A percentile compares a stretch with the other conserved stretches of the same genome.
Evolutionary conservation across 2,888 invertebrate genomes (phyloP).

Genomic region (Drosophila mettleri): DNA sequence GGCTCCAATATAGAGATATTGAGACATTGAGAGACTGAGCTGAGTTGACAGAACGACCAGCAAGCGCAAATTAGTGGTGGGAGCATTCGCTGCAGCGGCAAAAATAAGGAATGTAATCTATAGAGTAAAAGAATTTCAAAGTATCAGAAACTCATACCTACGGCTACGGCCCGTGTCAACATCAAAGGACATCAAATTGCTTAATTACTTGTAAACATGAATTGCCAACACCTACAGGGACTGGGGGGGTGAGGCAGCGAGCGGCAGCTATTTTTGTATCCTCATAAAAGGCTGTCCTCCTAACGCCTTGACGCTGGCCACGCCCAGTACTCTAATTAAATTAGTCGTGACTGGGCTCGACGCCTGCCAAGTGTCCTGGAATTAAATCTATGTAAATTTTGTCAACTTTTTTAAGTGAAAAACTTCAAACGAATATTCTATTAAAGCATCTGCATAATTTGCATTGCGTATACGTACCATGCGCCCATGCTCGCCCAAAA

Average conservation of each 20-base stretch:
- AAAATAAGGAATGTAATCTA: constrained; percentile 4
- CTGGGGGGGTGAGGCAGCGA: neutral
- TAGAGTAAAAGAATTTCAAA: constrained; percentile 4
- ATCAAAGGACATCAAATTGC: constrained; percentile 71
- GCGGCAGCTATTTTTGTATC: constrained; percentile 50
- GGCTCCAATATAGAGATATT: constrained; percentile 33
- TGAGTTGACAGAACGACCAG: constrained; percentile 57
- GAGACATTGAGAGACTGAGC: constrained; percentile 13
- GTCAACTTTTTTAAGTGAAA: constrained; percentile 68
- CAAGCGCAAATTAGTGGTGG: constrained; percentile 68
- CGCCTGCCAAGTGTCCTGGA: constrained; percentile 37
- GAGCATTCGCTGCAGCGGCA: constrained; percentile 14
- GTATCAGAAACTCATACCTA: constrained; percentile 47
- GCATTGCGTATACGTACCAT: constrained; percentile 43
- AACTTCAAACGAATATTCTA: constrained; percentile 70
- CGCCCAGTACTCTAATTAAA: constrained; percentile 72
- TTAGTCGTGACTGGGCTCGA: constrained; percentile 54
- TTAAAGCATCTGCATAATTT: constrained; percentile 59
- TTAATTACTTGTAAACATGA: constrained; percentile 80
- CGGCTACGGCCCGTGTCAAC: constrained; percentile 35
- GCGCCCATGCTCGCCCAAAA: constrained; percentile 3
- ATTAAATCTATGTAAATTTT: constrained; percentile 67
- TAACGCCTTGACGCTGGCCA: constrained; percentile 71
- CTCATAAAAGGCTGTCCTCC: constrained; percentile 26
- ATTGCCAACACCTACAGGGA: constrained; percentile 64